phyloP scores from a whole-genome alignment of 2,113 vertebrate genomes.

The Sciurus niger region DNA sequence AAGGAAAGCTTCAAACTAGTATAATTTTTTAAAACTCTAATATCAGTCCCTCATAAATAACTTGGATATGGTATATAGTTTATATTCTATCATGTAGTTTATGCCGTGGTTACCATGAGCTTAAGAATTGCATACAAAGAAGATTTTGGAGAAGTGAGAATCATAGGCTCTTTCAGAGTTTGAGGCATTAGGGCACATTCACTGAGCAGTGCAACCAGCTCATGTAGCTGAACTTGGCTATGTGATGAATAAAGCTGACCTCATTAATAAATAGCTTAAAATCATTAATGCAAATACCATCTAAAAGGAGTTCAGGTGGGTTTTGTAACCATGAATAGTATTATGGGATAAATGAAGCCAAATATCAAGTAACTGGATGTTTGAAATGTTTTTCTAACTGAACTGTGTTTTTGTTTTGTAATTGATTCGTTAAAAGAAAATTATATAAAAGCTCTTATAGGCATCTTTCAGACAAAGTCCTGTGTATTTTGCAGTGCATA shows the following conservation, averaged over 20 bases:
- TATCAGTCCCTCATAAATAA: background rate
- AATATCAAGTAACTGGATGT: background rate
- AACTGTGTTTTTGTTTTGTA: slow-evolving; percentile 31
- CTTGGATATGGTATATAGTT: background rate
- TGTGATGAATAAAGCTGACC: background rate
- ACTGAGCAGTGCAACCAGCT: background rate
- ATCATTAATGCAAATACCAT: background rate
- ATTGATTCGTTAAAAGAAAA: slow-evolving; percentile 51
- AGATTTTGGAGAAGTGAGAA: background rate
- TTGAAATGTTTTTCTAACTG: slow-evolving; percentile 4
- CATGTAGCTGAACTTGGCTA: background rate
- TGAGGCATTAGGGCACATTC: background rate
- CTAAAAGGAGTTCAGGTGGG: background rate
- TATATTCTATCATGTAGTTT: background rate
- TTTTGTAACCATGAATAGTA: background rate
- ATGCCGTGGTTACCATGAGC: background rate
- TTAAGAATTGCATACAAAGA: background rate
- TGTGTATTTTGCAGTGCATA: background rate
- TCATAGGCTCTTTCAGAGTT: background rate
- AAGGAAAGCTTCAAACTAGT: background rate
- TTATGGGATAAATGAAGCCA: background rate
- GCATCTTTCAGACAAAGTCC: background rate
- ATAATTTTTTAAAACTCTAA: background rate
- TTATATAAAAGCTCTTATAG: background rate
- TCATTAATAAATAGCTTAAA: background rate